Percentiles rank a stretch among this genome's conserved stretches.
Evolutionary conservation across 2,797 vertebrate species (phyloP).

Genomic region (Meda fulgida): DNA sequence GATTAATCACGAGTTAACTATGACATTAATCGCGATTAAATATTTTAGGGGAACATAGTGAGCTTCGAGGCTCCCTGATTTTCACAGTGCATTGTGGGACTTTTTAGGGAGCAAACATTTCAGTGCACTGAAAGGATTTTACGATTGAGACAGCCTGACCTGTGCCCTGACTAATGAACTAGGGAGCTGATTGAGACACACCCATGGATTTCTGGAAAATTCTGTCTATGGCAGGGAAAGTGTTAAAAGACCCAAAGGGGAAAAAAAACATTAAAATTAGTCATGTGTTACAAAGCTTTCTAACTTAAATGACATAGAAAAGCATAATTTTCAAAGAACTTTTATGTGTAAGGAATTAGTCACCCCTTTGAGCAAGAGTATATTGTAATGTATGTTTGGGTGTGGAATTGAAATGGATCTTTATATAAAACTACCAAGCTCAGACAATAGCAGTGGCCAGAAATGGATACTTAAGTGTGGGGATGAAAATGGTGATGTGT

Average conservation of each 20-base stretch:
- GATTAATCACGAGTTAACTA: no score
- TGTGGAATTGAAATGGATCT: slow-evolving; percentile 53
- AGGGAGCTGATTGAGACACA: background rate
- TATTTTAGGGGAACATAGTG: no score
- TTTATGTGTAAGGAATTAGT: slow-evolving; percentile 6
- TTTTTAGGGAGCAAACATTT: no score
- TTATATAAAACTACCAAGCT: slow-evolving; percentile 49
- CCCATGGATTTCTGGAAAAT: background rate
- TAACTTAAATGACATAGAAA: no score
- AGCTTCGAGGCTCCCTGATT: no score
- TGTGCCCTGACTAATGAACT: background rate
- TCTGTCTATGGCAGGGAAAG: background rate
- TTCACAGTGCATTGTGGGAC: no score
- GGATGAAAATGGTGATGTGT: slow-evolving; percentile 52
- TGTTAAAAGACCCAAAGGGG: background rate
- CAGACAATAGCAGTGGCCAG: slow-evolving; percentile 50
- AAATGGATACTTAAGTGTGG: slow-evolving; percentile 46
- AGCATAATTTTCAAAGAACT: background rate
- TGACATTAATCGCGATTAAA: no score
- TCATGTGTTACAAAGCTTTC: no score
- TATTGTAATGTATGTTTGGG: slow-evolving; percentile 28
- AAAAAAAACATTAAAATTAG: no score
- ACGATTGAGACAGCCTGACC: background rate
- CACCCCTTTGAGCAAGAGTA: slow-evolving; percentile 25
- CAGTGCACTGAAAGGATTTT: no score